phyloP scores from a whole-genome alignment of 2,888 invertebrate species.

The Endomychus coccineus region DNA sequence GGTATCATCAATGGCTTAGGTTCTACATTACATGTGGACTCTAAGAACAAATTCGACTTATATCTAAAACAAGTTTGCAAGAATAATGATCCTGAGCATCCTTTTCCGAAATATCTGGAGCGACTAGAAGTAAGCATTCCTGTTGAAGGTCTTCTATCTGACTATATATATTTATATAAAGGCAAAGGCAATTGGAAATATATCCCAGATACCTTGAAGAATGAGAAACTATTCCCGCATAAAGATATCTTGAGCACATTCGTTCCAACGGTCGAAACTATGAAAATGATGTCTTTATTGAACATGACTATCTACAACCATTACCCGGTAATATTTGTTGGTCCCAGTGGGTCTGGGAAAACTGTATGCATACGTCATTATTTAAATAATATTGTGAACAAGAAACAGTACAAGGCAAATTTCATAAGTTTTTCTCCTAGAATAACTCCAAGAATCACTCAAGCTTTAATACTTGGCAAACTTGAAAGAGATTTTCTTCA shows the following conservation, averaged over 20 bases:
- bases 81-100: constrained; percentile 38
- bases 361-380: constrained; percentile 49
- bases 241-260: constrained; percentile 42
- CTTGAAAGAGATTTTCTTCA: constrained; percentile 35
- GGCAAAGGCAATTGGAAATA: constrained; percentile 52
- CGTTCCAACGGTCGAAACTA: constrained; percentile 53
- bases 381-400: constrained; percentile 44
- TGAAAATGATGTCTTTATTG: constrained; percentile 49
- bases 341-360: constrained; percentile 59
- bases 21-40: constrained; percentile 42
- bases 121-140: constrained; percentile 51
- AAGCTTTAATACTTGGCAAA: constrained; percentile 46
- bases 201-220: constrained; percentile 50
- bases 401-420: constrained; percentile 46
- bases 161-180: constrained; percentile 53
- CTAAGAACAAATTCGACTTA: constrained; percentile 38
- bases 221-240: constrained; percentile 41
- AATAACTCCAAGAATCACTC: constrained; percentile 46
- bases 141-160: constrained; percentile 51
- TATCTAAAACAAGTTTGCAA: constrained; percentile 40
- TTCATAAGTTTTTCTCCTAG: constrained; percentile 52
- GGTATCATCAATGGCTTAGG: constrained; percentile 9
- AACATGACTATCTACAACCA: constrained; percentile 52
- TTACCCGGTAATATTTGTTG: constrained; percentile 56
- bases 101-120: constrained; percentile 47